phyloP scores from a whole-genome alignment of 2,113 vertebrate genomes.

The Recurvirostra avosetta region DNA sequence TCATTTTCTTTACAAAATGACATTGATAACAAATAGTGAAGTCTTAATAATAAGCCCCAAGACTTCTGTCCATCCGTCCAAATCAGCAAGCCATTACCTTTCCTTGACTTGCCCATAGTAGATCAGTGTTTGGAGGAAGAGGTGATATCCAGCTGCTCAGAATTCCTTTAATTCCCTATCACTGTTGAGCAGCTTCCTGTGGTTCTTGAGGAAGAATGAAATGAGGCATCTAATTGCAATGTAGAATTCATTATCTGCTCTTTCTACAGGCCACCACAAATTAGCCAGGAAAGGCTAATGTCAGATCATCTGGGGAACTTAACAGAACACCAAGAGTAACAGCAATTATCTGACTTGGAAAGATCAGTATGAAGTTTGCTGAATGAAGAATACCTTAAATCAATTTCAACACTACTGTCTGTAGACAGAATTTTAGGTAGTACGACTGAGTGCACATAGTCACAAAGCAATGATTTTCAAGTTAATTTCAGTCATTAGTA shows the following conservation, averaged over 20 bases:
- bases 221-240: slow-evolving; percentile 22
- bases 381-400: slow-evolving; percentile 7
- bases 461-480: not conserved
- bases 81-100: not conserved
- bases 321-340: not conserved
- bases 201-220: slow-evolving; percentile 15
- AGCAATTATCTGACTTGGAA: not conserved
- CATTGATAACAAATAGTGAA: not conserved
- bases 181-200: not conserved
- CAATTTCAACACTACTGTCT: not conserved
- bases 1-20: not conserved
- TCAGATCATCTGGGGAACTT: not conserved
- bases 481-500: not conserved
- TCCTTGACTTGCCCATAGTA: not conserved
- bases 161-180: slow-evolving; percentile 4
- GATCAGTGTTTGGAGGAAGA: not conserved
- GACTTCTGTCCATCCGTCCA: not conserved
- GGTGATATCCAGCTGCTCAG: not conserved
- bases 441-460: not conserved
- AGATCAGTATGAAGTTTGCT: not conserved
- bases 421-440: not conserved
- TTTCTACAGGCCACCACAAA: not conserved
- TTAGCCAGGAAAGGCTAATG: not conserved
- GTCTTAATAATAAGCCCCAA: not conserved
- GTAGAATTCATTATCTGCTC: not conserved